These are phyloP conservation scores for Podiceps cristatus DNA, from an alignment of 2,113 vertebrate genomes.

Conservation along the genomic window DNA sequence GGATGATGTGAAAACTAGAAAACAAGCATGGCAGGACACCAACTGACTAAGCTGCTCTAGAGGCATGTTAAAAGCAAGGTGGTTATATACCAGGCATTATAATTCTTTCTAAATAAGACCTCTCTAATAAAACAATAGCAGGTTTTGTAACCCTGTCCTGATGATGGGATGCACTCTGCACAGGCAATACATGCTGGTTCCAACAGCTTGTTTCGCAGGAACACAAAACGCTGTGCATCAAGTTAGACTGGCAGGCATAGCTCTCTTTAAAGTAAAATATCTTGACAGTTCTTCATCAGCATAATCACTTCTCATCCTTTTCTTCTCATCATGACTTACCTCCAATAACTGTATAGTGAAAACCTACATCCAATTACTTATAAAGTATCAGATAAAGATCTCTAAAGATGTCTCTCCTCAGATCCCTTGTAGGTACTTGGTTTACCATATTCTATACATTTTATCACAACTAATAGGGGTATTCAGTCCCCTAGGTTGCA, in stretches of 20 bases:
- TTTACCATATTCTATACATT: accelerated
- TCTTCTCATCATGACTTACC: neutral
- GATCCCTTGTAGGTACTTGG: neutral
- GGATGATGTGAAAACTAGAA: neutral
- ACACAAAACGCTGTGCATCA: neutral
- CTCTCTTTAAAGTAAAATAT: neutral
- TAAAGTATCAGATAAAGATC: accelerated
- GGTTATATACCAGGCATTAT: neutral
- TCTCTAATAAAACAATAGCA: neutral
- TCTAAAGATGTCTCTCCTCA: neutral
- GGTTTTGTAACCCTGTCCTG: neutral
- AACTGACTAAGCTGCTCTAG: neutral
- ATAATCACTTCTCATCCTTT: neutral
- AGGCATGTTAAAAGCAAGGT: neutral
- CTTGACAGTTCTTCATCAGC: neutral
- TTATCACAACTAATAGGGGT: neutral
- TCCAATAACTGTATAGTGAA: neutral
- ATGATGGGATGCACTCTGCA: neutral
- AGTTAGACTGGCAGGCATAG: neutral
- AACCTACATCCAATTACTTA: neutral
- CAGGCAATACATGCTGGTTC: neutral
- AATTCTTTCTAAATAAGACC: neutral
- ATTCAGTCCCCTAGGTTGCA: neutral
- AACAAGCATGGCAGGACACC: neutral
- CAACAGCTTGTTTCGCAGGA: neutral